Evolutionary conservation across 35 echinoderm and acorn worm species (phyloP).

Genomic region (Ptychodera flava): DNA sequence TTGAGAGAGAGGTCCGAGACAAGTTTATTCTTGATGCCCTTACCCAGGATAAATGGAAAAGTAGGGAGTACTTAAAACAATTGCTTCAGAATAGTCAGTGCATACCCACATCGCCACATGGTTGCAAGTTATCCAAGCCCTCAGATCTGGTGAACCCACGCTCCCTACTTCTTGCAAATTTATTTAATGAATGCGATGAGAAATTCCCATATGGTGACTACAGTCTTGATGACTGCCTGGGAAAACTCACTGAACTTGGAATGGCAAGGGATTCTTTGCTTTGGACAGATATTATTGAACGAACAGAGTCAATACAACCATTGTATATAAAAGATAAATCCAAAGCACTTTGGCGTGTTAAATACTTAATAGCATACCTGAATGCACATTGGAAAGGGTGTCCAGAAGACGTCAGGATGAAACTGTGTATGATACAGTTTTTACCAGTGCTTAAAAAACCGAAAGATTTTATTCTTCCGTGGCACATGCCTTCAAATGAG

Average conservation of each 20-base stretch:
- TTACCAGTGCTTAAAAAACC: not conserved
- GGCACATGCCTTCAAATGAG: not conserved
- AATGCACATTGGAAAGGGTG: not conserved
- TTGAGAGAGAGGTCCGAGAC: not conserved
- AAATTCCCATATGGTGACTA: not conserved
- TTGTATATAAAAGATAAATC: not conserved
- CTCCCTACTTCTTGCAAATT: not conserved
- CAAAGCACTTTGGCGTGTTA: not conserved
- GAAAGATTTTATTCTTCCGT: not conserved
- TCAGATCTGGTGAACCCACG: not conserved
- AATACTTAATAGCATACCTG: not conserved
- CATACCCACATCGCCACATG: not conserved
- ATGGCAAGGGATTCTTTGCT: not conserved
- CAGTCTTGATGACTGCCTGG: not conserved
- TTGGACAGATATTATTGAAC: not conserved
- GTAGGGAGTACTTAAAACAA: not conserved
- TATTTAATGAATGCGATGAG: not conserved
- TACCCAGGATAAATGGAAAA: not conserved
- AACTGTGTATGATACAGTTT: not conserved
- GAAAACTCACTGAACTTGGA: not conserved
- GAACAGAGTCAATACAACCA: not conserved
- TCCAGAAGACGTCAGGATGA: not conserved
- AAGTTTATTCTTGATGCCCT: not conserved
- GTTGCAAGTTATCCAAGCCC: not conserved
- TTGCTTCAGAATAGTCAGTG: not conserved